Base-by-base conservation (phyloP, 1,140 invertebrate species). In the Tigriopus japonicus region DNA sequence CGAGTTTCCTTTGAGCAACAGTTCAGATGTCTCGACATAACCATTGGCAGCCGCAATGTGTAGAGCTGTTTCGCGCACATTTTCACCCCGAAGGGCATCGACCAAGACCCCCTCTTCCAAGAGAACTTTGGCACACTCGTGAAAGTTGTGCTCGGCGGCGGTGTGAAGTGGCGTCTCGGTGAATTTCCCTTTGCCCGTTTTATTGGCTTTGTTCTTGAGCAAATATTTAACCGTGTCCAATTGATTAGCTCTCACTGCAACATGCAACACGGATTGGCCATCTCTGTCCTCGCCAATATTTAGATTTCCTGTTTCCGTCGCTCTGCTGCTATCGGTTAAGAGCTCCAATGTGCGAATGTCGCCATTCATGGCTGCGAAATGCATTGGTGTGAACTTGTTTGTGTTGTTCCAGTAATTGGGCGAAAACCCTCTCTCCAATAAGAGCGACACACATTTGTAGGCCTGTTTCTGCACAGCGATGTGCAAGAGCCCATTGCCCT, bases 191-290 rank as follows among this genome's bases (percentile, higher is more conserved):
- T 19, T 15, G 2, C 24, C 55, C 24, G 40, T 58, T 5, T 23
- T 21, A 19, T 58, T 58, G 55, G 35, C 21, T 23, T 58, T 58
- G 7, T 58, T 28, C 12, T 40, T 15, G 13, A 58, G 55, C 15
- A 58, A 41, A 23, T 58, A 58, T 15, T 58, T n/a, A 15, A 58
- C 55, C 21, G 40, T 58, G 3, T 40, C 55, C 28, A 41, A 17
- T 40, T 58, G 55, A 58, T 58, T 58, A n/a, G 13, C n/a, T 28
- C n/a, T 14, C 3, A 58, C 55, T 3, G 55, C 55, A 2, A 41
- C 28, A 40, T 42, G 40, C 40, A 58, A 21, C 45, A 21, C n/a
- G 10, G 45, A 35, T 9, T 35, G 28, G 28, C 28, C 28, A 35
- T 35, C 28, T 35, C 28, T 3, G 28, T 35, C 28, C 3, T 35